Evolutionary conservation across 2,797 vertebrate species (phyloP), one percentile per base, ranked within the genome.

Genomic region (Hipposideros larvatus): DNA sequence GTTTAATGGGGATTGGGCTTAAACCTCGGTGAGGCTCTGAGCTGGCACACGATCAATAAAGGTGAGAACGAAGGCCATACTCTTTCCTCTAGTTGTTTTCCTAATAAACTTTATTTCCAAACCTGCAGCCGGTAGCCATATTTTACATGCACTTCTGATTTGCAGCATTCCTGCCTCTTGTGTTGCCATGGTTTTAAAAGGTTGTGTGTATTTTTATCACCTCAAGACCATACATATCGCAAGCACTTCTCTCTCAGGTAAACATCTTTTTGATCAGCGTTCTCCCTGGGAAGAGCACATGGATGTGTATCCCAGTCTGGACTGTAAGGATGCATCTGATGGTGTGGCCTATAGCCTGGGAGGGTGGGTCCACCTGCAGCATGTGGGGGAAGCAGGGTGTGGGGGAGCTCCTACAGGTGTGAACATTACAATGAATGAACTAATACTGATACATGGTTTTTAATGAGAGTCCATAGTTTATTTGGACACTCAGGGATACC

Each of bases 111-210:
- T 73, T 28, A 22, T 77, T 87, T 92, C 66, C 90, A 86, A 70
- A 51, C 84, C 87, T 37, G 46, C n/a, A 75, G 18, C 75, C 75
- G 4, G 11, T 0, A 24, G 43, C 70, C 77, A 15, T 28, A 59
- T 70, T 91, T 83, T 63, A 78, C 71, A 63, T 11, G 18, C 4
- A 22, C 37, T 70, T 86, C 74, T 63, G 5, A 48, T 87, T 31
- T 84, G 57, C 71, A 90, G 84, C 21, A 90, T 75, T 90, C 46
- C 53, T 65, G 61, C 22, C 77, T 85, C 85, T 74, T 74, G 80
- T 46, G 93, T 95, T 96, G 95, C 93, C 61, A 90, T 94, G 95
- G 94, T 83, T 94, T 97, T 96, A 53, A 92, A 97, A 96, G 90
- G 92, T 96, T 63, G 57, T 2, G 11, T 79, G 24, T 90, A 95